Evolutionary conservation across 1,140 invertebrate genomes (phyloP).

Genomic region (Bombus picipes): DNA sequence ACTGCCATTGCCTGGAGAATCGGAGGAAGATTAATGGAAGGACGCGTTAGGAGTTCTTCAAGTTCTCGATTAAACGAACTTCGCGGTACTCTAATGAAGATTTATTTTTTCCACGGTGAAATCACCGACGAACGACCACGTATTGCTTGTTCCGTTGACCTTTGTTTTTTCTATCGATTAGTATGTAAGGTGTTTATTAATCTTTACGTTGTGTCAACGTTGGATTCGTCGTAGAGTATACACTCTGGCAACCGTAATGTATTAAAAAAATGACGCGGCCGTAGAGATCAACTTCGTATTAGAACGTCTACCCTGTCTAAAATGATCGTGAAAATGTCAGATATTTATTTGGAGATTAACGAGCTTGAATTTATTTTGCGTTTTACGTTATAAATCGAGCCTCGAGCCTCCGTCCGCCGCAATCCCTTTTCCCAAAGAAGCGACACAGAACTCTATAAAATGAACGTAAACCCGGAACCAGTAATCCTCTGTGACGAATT

Average conservation of each 20-base stretch:
- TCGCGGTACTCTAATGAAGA: slow-evolving; percentile 22
- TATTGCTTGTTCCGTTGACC: background rate
- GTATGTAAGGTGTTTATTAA: background rate
- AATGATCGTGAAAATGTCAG: too few relatives aligned
- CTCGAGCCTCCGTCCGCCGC: too few relatives aligned
- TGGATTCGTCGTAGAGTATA: background rate
- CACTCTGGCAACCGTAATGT: background rate
- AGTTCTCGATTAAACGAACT: background rate
- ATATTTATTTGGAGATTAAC: too few relatives aligned
- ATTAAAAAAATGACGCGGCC: too few relatives aligned
- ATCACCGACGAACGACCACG: background rate
- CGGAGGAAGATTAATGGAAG: slow-evolving; percentile 33
- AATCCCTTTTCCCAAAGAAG: too few relatives aligned
- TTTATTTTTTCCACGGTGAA: slow-evolving; percentile 30
- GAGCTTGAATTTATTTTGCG: too few relatives aligned
- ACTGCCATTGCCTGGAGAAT: background rate
- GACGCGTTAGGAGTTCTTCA: slow-evolving; percentile 34
- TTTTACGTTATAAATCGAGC: too few relatives aligned
- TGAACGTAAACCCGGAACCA: background rate
- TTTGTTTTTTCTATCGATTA: background rate
- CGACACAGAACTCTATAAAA: too few relatives aligned
- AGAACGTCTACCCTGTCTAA: too few relatives aligned
- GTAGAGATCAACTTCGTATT: background rate
- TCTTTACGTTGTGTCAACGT: too few relatives aligned
- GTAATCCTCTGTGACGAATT: background rate